Conservation (phyloP, 1,140 invertebrate species). For the Theocolax elegans region DNA sequence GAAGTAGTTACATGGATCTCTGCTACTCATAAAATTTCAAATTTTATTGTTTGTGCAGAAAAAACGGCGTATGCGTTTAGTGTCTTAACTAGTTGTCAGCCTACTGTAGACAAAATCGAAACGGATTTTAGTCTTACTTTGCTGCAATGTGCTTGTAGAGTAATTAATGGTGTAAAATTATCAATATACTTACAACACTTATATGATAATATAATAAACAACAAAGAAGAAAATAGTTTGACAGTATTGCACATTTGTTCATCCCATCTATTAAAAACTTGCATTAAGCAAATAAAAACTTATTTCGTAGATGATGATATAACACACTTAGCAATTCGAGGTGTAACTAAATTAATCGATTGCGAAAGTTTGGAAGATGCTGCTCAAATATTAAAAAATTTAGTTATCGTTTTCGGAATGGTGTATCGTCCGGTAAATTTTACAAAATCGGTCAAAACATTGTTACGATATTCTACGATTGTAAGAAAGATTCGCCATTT, state of each 20-base stretch:
- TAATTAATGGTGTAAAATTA: too few species aligned
- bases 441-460: not conserved
- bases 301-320: not conserved
- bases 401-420: not conserved
- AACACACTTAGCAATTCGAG: not conserved
- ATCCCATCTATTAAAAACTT: not conserved
- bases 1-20: not conserved
- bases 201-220: too few species aligned
- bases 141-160: too few species aligned
- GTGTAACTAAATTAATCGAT: not conserved
- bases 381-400: not conserved
- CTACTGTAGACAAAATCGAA: not conserved
- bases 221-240: not conserved
- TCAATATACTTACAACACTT: not conserved
- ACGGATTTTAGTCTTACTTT: not conserved
- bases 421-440: not conserved
- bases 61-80: not conserved
- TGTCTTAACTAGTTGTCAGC: not conserved
- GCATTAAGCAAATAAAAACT: not conserved
- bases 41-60: not conserved
- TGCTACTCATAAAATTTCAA: not conserved
- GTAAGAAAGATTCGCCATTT: not conserved
- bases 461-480: not conserved
- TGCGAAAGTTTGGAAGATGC: not conserved
- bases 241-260: not conserved